These are phyloP conservation scores for Xenops minutus DNA, from an alignment of 2,797 vertebrate genomes.

Conservation along the genomic window DNA sequence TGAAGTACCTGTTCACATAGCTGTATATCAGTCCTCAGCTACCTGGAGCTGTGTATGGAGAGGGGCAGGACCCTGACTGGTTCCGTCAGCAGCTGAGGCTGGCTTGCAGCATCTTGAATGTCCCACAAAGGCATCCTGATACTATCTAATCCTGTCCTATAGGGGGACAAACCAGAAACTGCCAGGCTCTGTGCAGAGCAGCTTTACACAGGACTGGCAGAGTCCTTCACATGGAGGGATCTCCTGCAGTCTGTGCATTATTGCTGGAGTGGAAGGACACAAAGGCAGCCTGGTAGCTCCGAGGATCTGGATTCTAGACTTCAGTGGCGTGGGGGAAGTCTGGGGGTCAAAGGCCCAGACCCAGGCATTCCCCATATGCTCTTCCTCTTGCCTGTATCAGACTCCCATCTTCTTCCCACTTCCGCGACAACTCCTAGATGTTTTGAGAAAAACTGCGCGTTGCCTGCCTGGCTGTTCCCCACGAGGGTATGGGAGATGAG, in stretches of 20 bases:
- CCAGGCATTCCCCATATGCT: background rate
- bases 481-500: slow-evolving; percentile 38
- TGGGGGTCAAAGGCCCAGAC: slow-evolving; percentile 23
- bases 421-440: slow-evolving; percentile 20
- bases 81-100: background rate
- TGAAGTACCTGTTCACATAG: background rate
- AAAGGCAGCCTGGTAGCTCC: background rate
- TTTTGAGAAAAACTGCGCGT: background rate
- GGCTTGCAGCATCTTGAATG: background rate
- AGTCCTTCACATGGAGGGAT: background rate
- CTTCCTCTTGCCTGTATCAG: background rate
- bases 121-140: background rate
- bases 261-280: background rate
- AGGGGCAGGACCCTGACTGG: background rate
- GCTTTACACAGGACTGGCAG: background rate
- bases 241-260: background rate
- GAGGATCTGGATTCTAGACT: background rate
- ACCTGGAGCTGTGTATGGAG: background rate
- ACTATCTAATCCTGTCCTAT: background rate
- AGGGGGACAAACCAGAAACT: fast-evolving
- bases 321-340: background rate
- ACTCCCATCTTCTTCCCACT: slow-evolving; percentile 32
- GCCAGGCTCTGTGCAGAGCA: background rate
- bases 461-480: background rate
- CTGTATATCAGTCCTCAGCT: background rate